Evolutionary conservation across 1,140 invertebrate species (phyloP), one percentile per base, ranked within the genome.

Genomic region (Magallana gigas): DNA sequence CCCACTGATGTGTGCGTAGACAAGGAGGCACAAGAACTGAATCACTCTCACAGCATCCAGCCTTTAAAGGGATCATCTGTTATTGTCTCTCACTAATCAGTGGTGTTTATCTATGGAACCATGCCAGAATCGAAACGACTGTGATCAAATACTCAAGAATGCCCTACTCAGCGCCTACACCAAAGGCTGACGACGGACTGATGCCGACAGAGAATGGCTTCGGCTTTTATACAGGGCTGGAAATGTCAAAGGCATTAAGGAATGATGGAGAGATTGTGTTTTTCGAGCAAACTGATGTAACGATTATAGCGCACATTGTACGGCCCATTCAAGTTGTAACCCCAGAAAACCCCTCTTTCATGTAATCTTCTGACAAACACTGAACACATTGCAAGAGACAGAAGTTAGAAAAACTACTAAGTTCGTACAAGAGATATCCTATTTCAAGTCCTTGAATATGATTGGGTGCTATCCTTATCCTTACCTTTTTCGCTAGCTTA

Each of bases 31-130:
- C 23, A n/a, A 57, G 84, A 85, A 85, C 84, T 85, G 84, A 56
- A 56, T 58, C 58, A 76, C 68, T 71, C 64, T 56, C 11, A 85
- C 85, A 87, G 71, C 82, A 64, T 57, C 60, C 86, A 85, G 85
- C 88, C 89, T 85, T 88, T 88, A 88, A 88, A 88, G 88, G 88
- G 64, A 29, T 60, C 87, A 36, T 48, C 58, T 82, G 83, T 36
- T 86, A 60, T 85, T 84, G 81, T 81, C 56, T 86, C 86, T 87
- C 88, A 83, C 57, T 87, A 87, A 87, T 88, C 56, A 83, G 84
- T 57, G 29, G 14, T 59, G 85, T 85, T 80, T 82, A 85, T 85
- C 83, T 29, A 57, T 48, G 60, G 64, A 85, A 57, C 29, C 1
- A 76, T 68, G 62, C 62, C 84, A 85, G 76, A 18, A 23, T 29